These are phyloP conservation scores for Sisyra terminalis DNA, from an alignment of 2,888 invertebrate species.

Conservation along the genomic window DNA sequence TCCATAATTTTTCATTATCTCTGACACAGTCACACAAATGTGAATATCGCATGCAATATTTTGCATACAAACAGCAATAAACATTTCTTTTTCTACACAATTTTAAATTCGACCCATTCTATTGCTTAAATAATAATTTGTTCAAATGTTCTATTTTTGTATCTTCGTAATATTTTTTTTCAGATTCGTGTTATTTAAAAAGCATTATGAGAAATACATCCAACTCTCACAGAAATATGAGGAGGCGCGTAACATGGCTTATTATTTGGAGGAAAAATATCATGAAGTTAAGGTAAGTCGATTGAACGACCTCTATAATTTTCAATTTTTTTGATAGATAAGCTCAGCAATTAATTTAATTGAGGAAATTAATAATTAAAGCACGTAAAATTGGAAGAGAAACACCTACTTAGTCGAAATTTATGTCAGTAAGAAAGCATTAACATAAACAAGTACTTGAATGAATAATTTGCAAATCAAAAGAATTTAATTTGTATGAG, in stretches of 20 bases:
- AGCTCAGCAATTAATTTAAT: neutral
- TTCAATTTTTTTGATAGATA: neutral
- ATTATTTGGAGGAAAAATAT: conserved; percentile 45
- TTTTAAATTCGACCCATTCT: no score
- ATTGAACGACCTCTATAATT: neutral
- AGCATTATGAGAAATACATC: conserved; percentile 43
- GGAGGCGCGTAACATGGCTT: conserved; percentile 40
- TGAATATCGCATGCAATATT: no score
- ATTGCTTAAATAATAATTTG: no score
- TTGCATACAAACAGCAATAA: no score
- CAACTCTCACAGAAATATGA: conserved; percentile 42
- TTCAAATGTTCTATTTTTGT: neutral
- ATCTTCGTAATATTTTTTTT: conserved; percentile 11
- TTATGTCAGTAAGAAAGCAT: no score
- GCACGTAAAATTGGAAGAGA: neutral
- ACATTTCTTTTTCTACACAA: no score
- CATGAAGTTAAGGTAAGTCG: conserved; percentile 42
- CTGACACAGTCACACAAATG: no score
- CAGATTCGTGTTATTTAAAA: conserved; percentile 44
- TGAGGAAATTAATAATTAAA: neutral
- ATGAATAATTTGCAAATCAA: no score
- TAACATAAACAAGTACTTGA: no score
- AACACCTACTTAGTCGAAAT: no score
- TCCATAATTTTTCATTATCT: no score
- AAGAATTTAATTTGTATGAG: no score